These are phyloP conservation scores for Andrena dorsata DNA, from an alignment of 2,888 invertebrate species.

Conservation along the genomic window DNA sequence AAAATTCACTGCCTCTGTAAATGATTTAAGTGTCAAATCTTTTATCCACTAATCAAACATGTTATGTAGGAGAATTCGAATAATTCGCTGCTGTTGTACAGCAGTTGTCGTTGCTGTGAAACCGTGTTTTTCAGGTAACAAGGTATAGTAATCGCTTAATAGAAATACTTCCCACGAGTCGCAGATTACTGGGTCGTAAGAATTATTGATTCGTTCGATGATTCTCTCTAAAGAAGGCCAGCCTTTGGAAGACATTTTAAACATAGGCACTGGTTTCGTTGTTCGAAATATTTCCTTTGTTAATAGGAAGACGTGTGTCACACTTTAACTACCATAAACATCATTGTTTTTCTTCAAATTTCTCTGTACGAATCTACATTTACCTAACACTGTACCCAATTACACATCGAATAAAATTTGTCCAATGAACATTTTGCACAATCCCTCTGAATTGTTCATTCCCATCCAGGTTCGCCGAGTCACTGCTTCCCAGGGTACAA, in stretches of 20 bases:
- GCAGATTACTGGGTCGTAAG: neutral
- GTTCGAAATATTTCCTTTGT: constrained; percentile 15
- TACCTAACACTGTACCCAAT: neutral
- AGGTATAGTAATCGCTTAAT: constrained; percentile 13
- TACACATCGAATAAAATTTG: neutral
- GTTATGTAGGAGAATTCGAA: constrained; percentile 16
- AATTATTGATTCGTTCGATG: constrained; percentile 24
- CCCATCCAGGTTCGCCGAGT: neutral
- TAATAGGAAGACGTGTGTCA: neutral
- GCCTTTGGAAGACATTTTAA: constrained; percentile 63
- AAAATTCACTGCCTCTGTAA: neutral
- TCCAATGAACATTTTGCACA: neutral
- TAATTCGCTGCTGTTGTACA: constrained; percentile 13
- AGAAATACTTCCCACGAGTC: constrained; percentile 6
- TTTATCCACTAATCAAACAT: neutral
- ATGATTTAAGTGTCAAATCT: neutral
- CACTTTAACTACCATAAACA: neutral
- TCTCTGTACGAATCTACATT: too few species aligned
- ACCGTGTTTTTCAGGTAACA: constrained; percentile 45
- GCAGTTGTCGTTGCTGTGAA: neutral
- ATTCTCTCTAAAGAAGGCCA: constrained; percentile 44
- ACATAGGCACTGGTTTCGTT: constrained; percentile 69
- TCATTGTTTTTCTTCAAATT: neutral
- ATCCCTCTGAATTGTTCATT: neutral
- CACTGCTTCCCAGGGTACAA: neutral